Evolutionary conservation across 2,797 vertebrate genomes (phyloP), one percentile per base, ranked within the genome.

Genomic region (Trematomus bernacchii): DNA sequence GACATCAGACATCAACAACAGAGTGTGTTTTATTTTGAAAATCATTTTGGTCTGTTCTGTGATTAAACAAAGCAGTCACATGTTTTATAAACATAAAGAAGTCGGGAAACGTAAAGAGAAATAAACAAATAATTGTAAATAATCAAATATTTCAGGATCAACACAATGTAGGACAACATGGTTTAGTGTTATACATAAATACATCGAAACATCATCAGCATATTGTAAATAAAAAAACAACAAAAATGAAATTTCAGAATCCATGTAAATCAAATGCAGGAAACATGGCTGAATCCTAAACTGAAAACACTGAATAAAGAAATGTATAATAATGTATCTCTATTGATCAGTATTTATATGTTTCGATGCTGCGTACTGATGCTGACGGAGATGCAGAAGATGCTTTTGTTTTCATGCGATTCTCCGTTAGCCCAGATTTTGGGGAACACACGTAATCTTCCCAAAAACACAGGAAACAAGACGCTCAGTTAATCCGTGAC

Each of bases 401-500:
- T 54, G 83, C 85, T 81, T 88, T 87, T 89, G 85, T 85, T 82
- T 82, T 67, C 40, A 23, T 74, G 80, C 11, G 71, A 53, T 63
- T 72, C 23, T 30, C 33, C 27, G 19, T 75, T 62, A 82, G 66
- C 73, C 80, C 78, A 73, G 69, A 85, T 90, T 89, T 68, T 21
- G 51, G 78, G 77, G 55, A 73, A 84, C 42, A 80, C 73, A 70
- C 16, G 8, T 86, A 91, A 90, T 89, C 90, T 85, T 69, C 61
- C 55, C 48, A 51, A 37, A 76, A 91, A 90, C 80, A 91, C 80
- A 75, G 53, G 50, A 67, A 85, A 85, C 15, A 79, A 90, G 69
- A 60, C 91, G 88, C 85, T 86, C 27, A 14, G 40, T 67, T 93
- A 94, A 94, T 94, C 92, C 89, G 46, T 14, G 75, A 91, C 89